These are phyloP conservation scores for Oplegnathus fasciatus DNA, from an alignment of 2,113 vertebrate genomes.

Conservation along the genomic window DNA sequence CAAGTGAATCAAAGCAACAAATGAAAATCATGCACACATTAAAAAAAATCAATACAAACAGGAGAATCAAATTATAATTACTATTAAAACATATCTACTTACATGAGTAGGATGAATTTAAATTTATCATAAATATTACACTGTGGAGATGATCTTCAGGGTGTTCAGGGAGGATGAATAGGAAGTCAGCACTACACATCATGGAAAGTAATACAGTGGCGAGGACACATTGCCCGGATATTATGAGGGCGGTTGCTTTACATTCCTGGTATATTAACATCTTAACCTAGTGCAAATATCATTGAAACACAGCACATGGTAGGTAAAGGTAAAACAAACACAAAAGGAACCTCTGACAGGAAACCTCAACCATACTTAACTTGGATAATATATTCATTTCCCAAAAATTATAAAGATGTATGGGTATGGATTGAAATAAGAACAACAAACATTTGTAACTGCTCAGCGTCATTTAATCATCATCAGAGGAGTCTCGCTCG, in stretches of 20 bases:
- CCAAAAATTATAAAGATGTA: constrained; percentile 44
- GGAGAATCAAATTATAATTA: constrained; percentile 73
- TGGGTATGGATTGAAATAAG: constrained; percentile 52
- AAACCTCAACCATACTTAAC: constrained; percentile 67
- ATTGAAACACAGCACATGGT: constrained; percentile 74
- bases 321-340: constrained; percentile 45
- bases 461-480: constrained; percentile 85
- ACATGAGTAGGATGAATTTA: constrained; percentile 69
- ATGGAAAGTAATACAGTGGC: constrained; percentile 56
- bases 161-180: constrained; percentile 28
- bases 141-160: constrained; percentile 67
- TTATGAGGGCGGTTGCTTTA: constrained; percentile 61
- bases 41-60: constrained; percentile 64
- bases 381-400: constrained; percentile 61
- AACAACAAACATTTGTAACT: constrained; percentile 58
- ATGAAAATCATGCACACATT: constrained; percentile 83
- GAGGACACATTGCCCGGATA: constrained; percentile 64
- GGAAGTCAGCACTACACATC: constrained; percentile 68
- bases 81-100: constrained; percentile 75
- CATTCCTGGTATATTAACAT: constrained; percentile 76
- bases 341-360: constrained; percentile 40
- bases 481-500: constrained; percentile 94
- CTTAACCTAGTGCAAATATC: constrained; percentile 78
- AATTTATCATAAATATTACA: constrained; percentile 80
- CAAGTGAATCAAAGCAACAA: constrained; percentile 76